Conservation (phyloP, 2,113 vertebrate genomes). For the Danio rerio region DNA sequence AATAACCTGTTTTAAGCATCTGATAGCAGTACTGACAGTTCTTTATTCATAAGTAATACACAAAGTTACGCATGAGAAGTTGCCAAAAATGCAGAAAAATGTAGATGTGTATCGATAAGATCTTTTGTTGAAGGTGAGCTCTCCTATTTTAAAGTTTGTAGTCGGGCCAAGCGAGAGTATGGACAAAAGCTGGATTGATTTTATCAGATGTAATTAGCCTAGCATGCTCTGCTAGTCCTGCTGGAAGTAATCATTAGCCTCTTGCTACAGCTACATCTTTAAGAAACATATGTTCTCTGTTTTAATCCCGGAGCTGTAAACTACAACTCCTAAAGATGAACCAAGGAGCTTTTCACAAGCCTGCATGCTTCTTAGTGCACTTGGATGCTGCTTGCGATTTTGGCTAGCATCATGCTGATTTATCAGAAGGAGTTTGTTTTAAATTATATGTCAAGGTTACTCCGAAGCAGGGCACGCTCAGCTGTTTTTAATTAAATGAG, state of each 20-base stretch:
- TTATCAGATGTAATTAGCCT: conserved; percentile 59
- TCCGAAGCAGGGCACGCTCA: conserved; percentile 25
- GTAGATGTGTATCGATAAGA: conserved; percentile 6
- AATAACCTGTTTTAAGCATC: neutral
- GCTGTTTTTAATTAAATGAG: conserved; percentile 39
- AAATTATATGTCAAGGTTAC: conserved; percentile 37
- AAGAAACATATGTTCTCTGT: conserved; percentile 53
- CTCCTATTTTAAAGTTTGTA: conserved; percentile 38
- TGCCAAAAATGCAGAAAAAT: neutral
- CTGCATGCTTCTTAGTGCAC: neutral
- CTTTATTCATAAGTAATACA: neutral
- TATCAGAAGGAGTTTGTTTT: conserved; percentile 37
- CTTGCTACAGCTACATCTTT: conserved; percentile 49
- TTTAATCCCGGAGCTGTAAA: conserved; percentile 51
- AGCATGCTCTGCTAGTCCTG: conserved; percentile 43
- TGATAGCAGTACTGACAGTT: neutral
- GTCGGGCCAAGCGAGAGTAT: conserved; percentile 7
- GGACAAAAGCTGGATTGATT: conserved; percentile 50
- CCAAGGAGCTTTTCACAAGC: conserved; percentile 15
- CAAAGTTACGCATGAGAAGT: neutral
- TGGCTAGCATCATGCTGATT: conserved; percentile 19
- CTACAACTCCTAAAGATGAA: conserved; percentile 28
- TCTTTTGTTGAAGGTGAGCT: conserved; percentile 14
- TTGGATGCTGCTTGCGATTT: conserved; percentile 22
- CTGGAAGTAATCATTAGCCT: conserved; percentile 61